A percentile compares a stretch with the other conserved stretches of the same genome.
Evolutionary conservation across 2,888 invertebrate genomes (phyloP).

Genomic region (Apotomis turbidana): DNA sequence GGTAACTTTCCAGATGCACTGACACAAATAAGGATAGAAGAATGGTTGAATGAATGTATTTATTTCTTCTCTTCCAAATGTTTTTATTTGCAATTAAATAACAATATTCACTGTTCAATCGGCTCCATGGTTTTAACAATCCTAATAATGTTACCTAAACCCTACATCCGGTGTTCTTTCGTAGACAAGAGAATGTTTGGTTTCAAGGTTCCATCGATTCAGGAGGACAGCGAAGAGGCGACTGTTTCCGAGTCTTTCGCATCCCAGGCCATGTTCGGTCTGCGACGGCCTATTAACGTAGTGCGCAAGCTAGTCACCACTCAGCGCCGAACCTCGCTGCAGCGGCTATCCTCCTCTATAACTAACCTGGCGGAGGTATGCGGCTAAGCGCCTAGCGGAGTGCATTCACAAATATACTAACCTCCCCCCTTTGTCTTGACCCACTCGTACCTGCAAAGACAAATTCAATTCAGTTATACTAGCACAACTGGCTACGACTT

Average conservation of each 20-base stretch:
- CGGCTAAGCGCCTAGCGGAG: constrained; percentile 58
- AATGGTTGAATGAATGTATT: constrained; percentile 27
- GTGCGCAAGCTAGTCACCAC: constrained; percentile 81
- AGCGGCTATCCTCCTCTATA: constrained; percentile 78
- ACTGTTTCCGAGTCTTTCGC: constrained; percentile 66
- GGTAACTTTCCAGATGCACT: no score
- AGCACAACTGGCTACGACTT: no score
- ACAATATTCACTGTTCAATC: background rate
- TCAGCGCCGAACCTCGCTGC: constrained; percentile 77
- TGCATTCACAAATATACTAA: constrained; percentile 61
- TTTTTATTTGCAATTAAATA: constrained; percentile 22
- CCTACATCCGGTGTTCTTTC: constrained; percentile 16
- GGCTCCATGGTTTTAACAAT: background rate
- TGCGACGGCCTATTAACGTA: constrained; percentile 77
- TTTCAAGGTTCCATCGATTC: constrained; percentile 75
- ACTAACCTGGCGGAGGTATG: constrained; percentile 82
- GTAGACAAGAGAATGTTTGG: constrained; percentile 57
- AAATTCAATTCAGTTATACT: background rate
- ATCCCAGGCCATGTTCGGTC: constrained; percentile 71
- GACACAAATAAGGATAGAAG: background rate
- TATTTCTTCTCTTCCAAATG: constrained; percentile 23
- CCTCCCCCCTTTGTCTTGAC: constrained; percentile 3
- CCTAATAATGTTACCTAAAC: background rate
- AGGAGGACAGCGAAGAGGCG: constrained; percentile 71
- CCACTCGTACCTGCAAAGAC: background rate